A percentile compares a stretch with the other conserved stretches of the same genome.
Evolutionary conservation across 37 sponge, comb jelly and placozoan genomes (phyloP).

Genomic region (Petrosia ficiformis): DNA sequence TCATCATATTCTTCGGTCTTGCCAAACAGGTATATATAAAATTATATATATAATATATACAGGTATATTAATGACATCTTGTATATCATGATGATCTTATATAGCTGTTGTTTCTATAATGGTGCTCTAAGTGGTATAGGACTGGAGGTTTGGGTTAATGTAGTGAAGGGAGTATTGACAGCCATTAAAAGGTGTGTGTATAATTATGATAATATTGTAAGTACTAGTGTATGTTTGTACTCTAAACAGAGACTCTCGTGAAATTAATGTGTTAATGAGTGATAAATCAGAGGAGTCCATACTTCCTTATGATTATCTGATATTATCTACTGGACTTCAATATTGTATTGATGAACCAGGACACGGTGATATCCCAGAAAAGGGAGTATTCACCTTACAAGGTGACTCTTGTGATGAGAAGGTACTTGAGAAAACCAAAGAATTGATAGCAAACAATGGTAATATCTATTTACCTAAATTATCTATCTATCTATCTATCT

Average conservation of each 20-base stretch:
- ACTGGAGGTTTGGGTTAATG: constrained; percentile 62
- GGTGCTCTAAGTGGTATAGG: constrained; percentile 26
- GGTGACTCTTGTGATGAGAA: not conserved
- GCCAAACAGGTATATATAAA: not conserved
- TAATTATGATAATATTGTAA: not conserved
- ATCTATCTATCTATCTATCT: not conserved
- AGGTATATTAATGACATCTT: no score
- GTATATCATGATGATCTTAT: not conserved
- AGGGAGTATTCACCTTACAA: constrained; percentile 17
- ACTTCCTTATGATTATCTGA: constrained; percentile 77
- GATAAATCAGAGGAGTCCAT: constrained; percentile 4
- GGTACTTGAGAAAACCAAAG: not conserved
- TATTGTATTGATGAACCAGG: constrained; percentile 21
- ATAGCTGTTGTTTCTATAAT: constrained; percentile 26
- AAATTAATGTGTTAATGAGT: constrained; percentile 23
- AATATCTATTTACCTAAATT: not conserved
- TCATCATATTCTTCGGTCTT: not conserved
- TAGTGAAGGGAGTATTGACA: constrained; percentile 26
- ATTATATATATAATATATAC: no score
- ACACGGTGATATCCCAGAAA: not conserved
- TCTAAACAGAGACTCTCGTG: constrained; percentile 47
- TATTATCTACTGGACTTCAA: constrained; percentile 73
- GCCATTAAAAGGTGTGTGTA: not conserved
- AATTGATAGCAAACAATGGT: not conserved
- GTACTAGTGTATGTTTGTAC: not conserved